These are phyloP conservation scores for Stratiomys singularior DNA, from an alignment of 2,888 invertebrate genomes.

Conservation along the genomic window DNA sequence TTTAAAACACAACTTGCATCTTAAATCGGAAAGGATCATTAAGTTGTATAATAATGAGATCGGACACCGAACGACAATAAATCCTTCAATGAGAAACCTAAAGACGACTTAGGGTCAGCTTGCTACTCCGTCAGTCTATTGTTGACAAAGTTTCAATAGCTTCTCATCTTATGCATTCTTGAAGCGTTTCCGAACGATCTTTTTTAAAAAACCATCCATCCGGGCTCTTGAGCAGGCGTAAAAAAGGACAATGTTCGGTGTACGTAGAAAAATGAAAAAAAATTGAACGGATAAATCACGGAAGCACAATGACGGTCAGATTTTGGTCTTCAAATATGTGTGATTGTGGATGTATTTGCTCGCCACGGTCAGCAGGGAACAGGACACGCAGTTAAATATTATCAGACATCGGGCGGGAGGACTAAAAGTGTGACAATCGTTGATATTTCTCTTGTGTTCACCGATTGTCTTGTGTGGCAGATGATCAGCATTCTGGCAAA, in stretches of 20 bases:
- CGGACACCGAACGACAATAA: background rate
- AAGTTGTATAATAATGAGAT: conserved; percentile 28
- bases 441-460: background rate
- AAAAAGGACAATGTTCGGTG: background rate
- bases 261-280: background rate
- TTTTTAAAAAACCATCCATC: background rate
- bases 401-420: background rate
- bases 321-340: background rate
- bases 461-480: background rate
- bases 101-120: conserved; percentile 49
- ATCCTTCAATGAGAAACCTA: background rate
- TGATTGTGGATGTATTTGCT: background rate
- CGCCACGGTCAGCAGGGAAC: background rate
- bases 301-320: background rate
- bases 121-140: conserved; percentile 43
- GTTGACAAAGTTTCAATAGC: background rate
- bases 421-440: background rate
- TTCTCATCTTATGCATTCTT: background rate
- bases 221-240: background rate
- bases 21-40: background rate
- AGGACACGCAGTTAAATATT: background rate
- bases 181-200: background rate
- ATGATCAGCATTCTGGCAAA: background rate
- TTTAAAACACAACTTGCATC: too few species aligned
- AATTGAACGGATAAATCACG: background rate